phyloP scores from a whole-genome alignment of 2,797 vertebrate genomes.

The Merluccius polli region DNA sequence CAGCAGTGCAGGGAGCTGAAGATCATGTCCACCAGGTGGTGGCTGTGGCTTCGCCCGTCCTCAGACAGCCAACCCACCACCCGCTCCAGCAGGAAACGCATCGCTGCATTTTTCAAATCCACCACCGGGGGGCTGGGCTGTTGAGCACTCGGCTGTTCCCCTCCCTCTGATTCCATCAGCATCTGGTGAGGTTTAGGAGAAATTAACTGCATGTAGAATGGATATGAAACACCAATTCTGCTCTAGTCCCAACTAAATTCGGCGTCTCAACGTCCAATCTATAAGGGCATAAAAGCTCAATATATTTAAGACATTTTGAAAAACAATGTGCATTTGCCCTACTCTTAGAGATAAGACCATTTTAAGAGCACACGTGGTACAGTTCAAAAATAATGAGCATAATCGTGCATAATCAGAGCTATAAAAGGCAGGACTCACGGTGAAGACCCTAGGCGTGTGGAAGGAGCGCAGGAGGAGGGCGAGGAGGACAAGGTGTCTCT shows the following conservation, averaged over 20 bases:
- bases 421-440: constrained; percentile 46
- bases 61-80: constrained; percentile 85
- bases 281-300: background rate
- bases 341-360: background rate
- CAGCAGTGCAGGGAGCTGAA: constrained; percentile 89
- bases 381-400: background rate
- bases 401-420: background rate
- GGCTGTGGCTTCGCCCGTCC: constrained; percentile 69
- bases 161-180: constrained; percentile 68
- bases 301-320: too few species aligned
- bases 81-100: constrained; percentile 81
- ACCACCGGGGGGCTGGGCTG: constrained; percentile 20
- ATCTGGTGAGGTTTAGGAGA: constrained; percentile 49
- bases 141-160: constrained; percentile 20
- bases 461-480: constrained; percentile 83
- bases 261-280: background rate
- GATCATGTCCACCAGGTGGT: constrained; percentile 89
- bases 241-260: background rate
- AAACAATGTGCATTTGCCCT: too few species aligned
- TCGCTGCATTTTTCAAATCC: constrained; percentile 71
- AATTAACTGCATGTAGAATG: background rate
- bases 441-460: constrained; percentile 81
- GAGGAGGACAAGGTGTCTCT: constrained; percentile 88
- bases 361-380: background rate
- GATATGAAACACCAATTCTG: background rate